Evolutionary conservation across 2,113 vertebrate genomes (phyloP).

Genomic region (Macrotus californicus): DNA sequence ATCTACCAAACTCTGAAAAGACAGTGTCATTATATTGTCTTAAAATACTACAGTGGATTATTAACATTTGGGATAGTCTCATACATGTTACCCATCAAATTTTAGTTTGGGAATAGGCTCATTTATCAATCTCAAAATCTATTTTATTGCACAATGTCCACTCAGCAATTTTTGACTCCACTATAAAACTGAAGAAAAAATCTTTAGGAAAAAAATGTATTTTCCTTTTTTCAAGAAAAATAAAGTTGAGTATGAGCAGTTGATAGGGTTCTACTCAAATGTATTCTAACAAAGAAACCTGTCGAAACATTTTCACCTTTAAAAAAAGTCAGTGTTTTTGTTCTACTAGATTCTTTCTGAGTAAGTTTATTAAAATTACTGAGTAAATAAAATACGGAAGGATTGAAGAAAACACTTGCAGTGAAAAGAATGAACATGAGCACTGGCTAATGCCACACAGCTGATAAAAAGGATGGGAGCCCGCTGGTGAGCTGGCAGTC

Average conservation of each 20-base stretch:
- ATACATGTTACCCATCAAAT: background rate
- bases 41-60: background rate
- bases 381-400: background rate
- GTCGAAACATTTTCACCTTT: background rate
- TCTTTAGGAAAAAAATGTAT: background rate
- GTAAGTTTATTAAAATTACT: constrained; percentile 10
- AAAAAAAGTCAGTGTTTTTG: constrained; percentile 8
- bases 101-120: background rate
- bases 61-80: background rate
- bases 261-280: constrained; percentile 3
- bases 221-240: constrained; percentile 10
- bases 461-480: background rate
- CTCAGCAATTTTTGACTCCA: background rate
- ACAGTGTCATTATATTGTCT: background rate
- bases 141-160: background rate
- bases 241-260: background rate
- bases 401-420: background rate
- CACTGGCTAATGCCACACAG: background rate
- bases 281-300: background rate
- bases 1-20: constrained; percentile 14
- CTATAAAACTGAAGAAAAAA: constrained; percentile 3
- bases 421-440: background rate
- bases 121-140: background rate
- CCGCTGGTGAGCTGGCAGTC: background rate
- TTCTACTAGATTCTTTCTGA: background rate